Percentiles rank a stretch among this genome's conserved stretches.
Evolutionary conservation across 2,797 vertebrate genomes (phyloP).

Genomic region (Amblyopsis hoosieri): DNA sequence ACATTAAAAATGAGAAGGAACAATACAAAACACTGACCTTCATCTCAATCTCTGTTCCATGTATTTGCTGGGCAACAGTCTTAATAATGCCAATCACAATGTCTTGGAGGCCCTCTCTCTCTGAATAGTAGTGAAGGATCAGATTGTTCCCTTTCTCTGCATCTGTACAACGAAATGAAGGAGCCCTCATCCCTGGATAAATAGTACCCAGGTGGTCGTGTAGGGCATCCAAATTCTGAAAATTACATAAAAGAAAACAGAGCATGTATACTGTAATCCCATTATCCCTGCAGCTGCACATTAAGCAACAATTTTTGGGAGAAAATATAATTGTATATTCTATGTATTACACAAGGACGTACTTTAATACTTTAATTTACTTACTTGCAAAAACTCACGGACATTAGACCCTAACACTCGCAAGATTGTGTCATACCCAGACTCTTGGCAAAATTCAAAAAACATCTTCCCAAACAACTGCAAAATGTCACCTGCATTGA

Average conservation of each 20-base stretch:
- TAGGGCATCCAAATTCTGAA: slow-evolving; percentile 94
- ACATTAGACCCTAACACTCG: slow-evolving; percentile 97
- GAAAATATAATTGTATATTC: background rate
- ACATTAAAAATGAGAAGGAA: background rate
- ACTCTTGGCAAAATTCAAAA: slow-evolving; percentile 99
- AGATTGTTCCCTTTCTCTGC: slow-evolving; percentile 96
- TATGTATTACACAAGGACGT: background rate
- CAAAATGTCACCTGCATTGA: slow-evolving; percentile 95
- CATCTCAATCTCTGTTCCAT: slow-evolving; percentile 98
- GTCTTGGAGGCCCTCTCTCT: slow-evolving; percentile 97
- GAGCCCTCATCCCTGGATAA: slow-evolving; percentile 97
- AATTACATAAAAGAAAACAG: slow-evolving; percentile 29
- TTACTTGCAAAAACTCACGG: slow-evolving; percentile 97
- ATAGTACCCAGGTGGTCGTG: slow-evolving; percentile 98
- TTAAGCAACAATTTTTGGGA: background rate
- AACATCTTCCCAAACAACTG: slow-evolving; percentile 99
- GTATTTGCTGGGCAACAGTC: slow-evolving; percentile 97
- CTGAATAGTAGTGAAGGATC: slow-evolving; percentile 97
- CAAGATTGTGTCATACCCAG: slow-evolving; percentile 97
- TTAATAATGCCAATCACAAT: slow-evolving; percentile 99
- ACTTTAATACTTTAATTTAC: slow-evolving; percentile 17
- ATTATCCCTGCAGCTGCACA: background rate
- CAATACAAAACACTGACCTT: slow-evolving; percentile 80
- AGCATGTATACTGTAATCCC: background rate
- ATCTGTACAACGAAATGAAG: slow-evolving; percentile 97